Evolutionary conservation across 2,888 invertebrate species (phyloP).

Genomic region (Amphipoea lucens): DNA sequence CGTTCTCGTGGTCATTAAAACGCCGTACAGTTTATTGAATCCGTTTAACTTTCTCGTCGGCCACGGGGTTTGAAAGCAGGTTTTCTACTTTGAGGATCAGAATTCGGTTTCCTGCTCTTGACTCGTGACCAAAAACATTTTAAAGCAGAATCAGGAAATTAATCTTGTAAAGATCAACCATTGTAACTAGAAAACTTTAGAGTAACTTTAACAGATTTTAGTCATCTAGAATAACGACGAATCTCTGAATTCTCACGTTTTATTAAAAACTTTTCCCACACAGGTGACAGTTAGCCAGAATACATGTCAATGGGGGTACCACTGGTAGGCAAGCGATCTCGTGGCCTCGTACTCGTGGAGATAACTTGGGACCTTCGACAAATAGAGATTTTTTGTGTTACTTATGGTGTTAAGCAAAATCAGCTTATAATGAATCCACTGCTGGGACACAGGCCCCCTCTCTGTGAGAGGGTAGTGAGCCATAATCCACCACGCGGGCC

Average conservation of each 20-base stretch:
- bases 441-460: background rate
- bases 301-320: constrained; percentile 50
- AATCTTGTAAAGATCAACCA: background rate
- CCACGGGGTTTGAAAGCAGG: background rate
- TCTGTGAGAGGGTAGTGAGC: background rate
- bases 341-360: constrained; percentile 41
- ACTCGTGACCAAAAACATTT: background rate
- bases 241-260: constrained; percentile 33
- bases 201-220: background rate
- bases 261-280: constrained; percentile 19
- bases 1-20: background rate
- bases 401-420: background rate
- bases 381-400: constrained; percentile 34
- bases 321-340: constrained; percentile 42
- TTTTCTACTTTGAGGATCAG: background rate
- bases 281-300: constrained; percentile 27
- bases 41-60: too few relatives aligned
- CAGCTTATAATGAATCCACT: background rate
- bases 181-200: background rate
- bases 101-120: background rate
- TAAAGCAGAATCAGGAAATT: background rate
- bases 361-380: constrained; percentile 42
- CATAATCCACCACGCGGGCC: background rate
- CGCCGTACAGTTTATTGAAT: background rate
- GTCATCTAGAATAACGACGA: constrained; percentile 4